phyloP scores from a whole-genome alignment of 2,797 vertebrate genomes.

The Diplodus sargus region DNA sequence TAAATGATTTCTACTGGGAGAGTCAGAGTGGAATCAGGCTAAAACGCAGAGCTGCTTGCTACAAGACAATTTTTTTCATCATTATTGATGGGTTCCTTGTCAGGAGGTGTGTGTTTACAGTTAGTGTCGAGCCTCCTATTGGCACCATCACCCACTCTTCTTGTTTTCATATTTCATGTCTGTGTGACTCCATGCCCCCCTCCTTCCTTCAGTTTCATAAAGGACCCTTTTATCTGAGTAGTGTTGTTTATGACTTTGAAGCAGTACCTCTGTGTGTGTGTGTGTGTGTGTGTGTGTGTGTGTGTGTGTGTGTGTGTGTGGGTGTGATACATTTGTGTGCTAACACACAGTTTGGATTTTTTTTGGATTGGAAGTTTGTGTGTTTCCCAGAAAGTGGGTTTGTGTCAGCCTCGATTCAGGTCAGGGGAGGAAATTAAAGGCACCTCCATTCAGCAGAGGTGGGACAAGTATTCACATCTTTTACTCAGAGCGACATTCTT shows the following conservation, averaged over 20 bases:
- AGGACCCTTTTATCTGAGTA: slow-evolving; percentile 44
- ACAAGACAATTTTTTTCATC: slow-evolving; percentile 58
- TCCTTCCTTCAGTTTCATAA: slow-evolving; percentile 39
- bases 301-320: slow-evolving; percentile 2
- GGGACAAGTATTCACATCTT: background rate
- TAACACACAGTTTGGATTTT: slow-evolving; percentile 10
- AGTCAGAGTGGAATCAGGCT: slow-evolving; percentile 51
- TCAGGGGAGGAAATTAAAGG: background rate
- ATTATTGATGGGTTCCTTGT: slow-evolving; percentile 77
- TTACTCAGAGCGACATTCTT: background rate
- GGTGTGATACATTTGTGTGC: slow-evolving; percentile 15
- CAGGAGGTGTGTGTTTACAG: slow-evolving; percentile 70
- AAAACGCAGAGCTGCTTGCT: slow-evolving; percentile 68
- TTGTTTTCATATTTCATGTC: slow-evolving; percentile 16
- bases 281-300: background rate
- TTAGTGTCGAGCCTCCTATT: slow-evolving; percentile 44
- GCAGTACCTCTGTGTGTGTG: background rate
- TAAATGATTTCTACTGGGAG: slow-evolving; percentile 81
- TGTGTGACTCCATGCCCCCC: slow-evolving; percentile 13
- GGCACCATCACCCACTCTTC: slow-evolving; percentile 43
- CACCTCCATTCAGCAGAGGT: slow-evolving; percentile 19
- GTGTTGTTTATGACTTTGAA: slow-evolving; percentile 51
- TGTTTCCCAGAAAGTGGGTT: too few relatives aligned
- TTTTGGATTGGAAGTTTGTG: background rate
- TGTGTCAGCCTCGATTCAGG: slow-evolving; percentile 3